Conservation (phyloP, 2,797 vertebrate species). For the Ctenopoma multispine region DNA sequence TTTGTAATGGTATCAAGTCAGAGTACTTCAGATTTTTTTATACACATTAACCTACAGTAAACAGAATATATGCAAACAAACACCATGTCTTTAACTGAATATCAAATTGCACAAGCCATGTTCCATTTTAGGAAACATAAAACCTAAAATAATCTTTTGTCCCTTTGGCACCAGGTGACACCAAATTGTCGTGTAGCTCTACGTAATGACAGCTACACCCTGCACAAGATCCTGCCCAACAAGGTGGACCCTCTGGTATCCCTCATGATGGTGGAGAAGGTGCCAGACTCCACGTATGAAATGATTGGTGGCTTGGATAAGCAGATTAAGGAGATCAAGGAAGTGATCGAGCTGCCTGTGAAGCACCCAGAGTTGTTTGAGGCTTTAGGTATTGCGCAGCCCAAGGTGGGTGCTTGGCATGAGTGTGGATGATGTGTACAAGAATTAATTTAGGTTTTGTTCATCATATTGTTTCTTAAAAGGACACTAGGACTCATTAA, state of each 20-base stretch:
- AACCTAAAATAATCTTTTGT: not conserved
- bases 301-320: slow-evolving; percentile 99
- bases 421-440: not conserved
- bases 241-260: slow-evolving; percentile 98
- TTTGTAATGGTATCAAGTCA: not conserved
- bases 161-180: slow-evolving; percentile 87
- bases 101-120: not conserved
- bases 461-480: not conserved
- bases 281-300: slow-evolving; percentile 98
- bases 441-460: not conserved
- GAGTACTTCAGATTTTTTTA: not conserved
- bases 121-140: not conserved
- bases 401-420: slow-evolving; percentile 86
- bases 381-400: slow-evolving; percentile 96
- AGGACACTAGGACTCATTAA: too few species aligned
- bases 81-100: not conserved
- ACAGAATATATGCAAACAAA: not conserved
- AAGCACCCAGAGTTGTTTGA: slow-evolving; percentile 98
- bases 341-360: slow-evolving; percentile 97
- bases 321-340: slow-evolving; percentile 99
- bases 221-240: slow-evolving; percentile 99
- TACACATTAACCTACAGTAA: not conserved
- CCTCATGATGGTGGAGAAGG: slow-evolving; percentile 99
- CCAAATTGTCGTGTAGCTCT: slow-evolving; percentile 97
- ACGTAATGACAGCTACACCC: slow-evolving; percentile 97